Base-by-base conservation (phyloP, 2,888 invertebrate species). In the Diogma glabrata region DNA sequence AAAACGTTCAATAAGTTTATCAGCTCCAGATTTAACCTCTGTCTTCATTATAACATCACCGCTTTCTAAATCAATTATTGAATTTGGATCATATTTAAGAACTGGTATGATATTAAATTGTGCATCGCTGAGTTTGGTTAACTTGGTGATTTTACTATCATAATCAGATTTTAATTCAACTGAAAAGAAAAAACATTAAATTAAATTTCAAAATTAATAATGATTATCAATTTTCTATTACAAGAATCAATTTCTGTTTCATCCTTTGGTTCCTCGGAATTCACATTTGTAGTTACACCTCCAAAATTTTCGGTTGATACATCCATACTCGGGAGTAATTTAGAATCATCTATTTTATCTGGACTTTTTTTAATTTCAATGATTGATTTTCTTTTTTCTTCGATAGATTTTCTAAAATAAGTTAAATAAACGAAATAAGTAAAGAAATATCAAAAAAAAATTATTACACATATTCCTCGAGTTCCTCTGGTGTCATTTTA, bases 1-100 rank as follows among this genome's bases (percentile, higher is more conserved):
- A 63, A 87, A 84, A 55, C 87, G 74, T 57, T 86, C 75, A 64
- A 86, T 79, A 26, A 91, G 72, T 51, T 77, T 70, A 55, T 79
- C 75, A 7, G 88, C 72, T 9, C 83, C 85, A 43, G 75, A 74
- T 5, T 76, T 61, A 54, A 72, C 69, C n/a, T n/a, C n/a, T 54
- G 62, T 69, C 22, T 30, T 51, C 9, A 16, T 54, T 38, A 65
- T 57, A 56, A 69, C 63, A 22, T 67, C 62, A 2, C 73, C 73
- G 3, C 72, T 72, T 54, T 79, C 77, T 30, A 86, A 66, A 63
- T 82, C 79, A 49, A 87, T 83, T 4, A 81, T 61, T 56, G 73
- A 70, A 55, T 75, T 72, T 1, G 74, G 67, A 45, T 68, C 68
- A 2, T 78, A 76, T 56, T 73, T 76, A 3, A 82, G 61, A 16